These are phyloP conservation scores for Chelidonichthys spinosus DNA, from an alignment of 2,797 vertebrate genomes.

Conservation along the genomic window DNA sequence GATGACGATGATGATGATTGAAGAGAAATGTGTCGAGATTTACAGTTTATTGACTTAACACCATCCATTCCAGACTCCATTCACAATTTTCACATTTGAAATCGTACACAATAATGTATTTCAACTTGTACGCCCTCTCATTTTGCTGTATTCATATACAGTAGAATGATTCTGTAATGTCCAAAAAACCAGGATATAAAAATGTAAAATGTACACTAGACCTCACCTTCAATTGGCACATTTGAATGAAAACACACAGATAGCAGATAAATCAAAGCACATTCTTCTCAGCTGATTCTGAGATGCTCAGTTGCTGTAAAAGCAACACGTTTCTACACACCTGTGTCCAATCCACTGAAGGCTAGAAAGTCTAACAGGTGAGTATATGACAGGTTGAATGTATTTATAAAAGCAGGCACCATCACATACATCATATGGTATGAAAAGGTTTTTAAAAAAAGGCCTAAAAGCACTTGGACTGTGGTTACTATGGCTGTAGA, in stretches of 20 bases:
- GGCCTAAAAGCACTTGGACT: conserved; percentile 49
- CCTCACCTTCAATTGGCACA: not conserved
- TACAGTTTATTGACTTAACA: not conserved
- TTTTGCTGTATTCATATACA: conserved; percentile 5
- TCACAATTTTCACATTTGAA: conserved; percentile 5
- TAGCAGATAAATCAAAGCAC: not conserved
- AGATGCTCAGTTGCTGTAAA: conserved; percentile 14
- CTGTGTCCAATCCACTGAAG: not conserved
- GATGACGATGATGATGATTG: conserved; percentile 28
- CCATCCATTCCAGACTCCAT: conserved; percentile 14
- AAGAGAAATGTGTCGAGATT: not conserved
- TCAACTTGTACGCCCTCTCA: conserved; percentile 3
- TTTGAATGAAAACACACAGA: not conserved
- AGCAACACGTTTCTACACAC: not conserved
- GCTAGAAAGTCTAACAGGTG: conserved; percentile 21
- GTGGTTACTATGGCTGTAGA: conserved; percentile 49
- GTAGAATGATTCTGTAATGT: not conserved
- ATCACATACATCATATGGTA: conserved; percentile 56
- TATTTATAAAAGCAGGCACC: conserved; percentile 71
- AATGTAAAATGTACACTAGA: not conserved
- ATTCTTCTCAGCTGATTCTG: not conserved
- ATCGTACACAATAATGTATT: not conserved
- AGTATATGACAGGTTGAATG: conserved; percentile 31
- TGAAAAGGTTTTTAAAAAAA: conserved; percentile 24
- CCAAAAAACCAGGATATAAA: conserved; percentile 9